These are phyloP conservation scores for Apostichopus parvimensis DNA, from an alignment of 35 echinoderm and acorn worm species.

Conservation along the genomic window DNA sequence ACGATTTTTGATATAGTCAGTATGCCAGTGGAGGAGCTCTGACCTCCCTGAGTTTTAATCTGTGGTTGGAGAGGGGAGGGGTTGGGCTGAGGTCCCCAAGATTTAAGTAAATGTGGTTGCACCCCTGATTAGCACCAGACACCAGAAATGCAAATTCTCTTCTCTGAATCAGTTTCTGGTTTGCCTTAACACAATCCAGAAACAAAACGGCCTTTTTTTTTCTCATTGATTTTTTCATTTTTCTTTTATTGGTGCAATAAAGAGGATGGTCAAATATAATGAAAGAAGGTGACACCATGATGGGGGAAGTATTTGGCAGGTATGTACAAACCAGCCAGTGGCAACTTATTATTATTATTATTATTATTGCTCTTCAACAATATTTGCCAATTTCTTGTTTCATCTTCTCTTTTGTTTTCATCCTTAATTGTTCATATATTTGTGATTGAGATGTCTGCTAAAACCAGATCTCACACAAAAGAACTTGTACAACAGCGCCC, in stretches of 20 bases:
- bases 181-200: neutral
- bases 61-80: neutral
- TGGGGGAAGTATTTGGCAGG: conserved; percentile 50
- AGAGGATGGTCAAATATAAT: neutral
- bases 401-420: no score
- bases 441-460: no score
- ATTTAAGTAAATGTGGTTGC: neutral
- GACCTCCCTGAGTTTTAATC: no score
- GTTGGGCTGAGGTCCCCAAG: neutral
- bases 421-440: no score
- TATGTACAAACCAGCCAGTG: neutral
- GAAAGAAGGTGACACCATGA: conserved; percentile 33
- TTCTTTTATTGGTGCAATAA: neutral
- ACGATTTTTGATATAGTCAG: no score
- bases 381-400: neutral
- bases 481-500: no score
- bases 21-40: no score
- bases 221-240: no score
- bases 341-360: neutral
- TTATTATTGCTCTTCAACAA: neutral
- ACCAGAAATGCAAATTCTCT: neutral
- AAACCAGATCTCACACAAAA: no score
- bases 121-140: neutral
- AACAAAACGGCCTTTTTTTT: neutral
- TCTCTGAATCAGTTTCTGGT: neutral